Evolutionary conservation across 1,140 invertebrate genomes (phyloP).

Genomic region (Gerris buenoi): DNA sequence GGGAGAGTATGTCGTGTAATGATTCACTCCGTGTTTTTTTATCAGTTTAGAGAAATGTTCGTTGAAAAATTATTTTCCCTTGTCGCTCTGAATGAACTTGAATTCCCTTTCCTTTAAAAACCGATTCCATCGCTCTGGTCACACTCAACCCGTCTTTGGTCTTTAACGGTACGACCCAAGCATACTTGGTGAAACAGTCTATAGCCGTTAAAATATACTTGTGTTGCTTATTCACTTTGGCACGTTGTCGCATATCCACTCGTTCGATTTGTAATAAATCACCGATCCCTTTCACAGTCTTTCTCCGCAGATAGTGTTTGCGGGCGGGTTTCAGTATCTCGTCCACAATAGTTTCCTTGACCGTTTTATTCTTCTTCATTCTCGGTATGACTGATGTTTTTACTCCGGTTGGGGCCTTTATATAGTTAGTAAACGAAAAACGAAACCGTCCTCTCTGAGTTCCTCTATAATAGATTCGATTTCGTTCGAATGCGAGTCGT

Average conservation of each 20-base stretch:
- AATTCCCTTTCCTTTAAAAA: neutral
- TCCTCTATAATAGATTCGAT: neutral
- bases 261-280: neutral
- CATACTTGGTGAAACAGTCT: neutral
- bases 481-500: neutral
- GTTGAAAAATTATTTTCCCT: neutral
- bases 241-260: neutral
- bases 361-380: no score
- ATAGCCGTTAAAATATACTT: neutral
- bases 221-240: neutral
- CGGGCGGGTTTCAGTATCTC: neutral
- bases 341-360: no score
- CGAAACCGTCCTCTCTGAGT: neutral
- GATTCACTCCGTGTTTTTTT: neutral
- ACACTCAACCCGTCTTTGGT: neutral
- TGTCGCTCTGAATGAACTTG: neutral
- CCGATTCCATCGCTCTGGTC: neutral
- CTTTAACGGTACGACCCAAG: neutral
- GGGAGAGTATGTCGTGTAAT: neutral
- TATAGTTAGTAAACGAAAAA: neutral
- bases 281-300: neutral
- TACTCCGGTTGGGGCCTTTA: no score
- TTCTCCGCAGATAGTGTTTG: neutral
- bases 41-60: neutral
- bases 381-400: no score